Conservation (phyloP, 2,113 vertebrate species). For the Penelope pileata region DNA sequence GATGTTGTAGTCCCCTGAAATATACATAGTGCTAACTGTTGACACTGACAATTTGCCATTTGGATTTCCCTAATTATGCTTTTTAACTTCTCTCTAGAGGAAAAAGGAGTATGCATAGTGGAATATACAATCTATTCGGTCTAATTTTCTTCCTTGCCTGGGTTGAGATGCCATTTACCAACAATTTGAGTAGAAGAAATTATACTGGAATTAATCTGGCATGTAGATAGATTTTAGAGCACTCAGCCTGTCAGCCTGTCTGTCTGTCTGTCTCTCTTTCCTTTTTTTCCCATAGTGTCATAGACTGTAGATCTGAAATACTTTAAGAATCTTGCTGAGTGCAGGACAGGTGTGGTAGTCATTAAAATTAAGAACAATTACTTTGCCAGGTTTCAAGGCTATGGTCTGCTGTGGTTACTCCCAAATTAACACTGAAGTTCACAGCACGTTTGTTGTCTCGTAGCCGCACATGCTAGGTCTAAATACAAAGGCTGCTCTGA, state of each 20-base stretch:
- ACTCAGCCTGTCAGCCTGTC: neutral
- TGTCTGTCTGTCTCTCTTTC: neutral
- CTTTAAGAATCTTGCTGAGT: neutral
- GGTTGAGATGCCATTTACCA: neutral
- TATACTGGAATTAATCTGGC: neutral
- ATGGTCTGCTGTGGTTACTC: neutral
- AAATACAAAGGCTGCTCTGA: neutral
- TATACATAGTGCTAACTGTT: rapidly evolving
- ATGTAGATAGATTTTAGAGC: neutral
- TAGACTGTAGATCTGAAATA: neutral
- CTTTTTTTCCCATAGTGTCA: neutral
- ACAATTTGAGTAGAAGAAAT: neutral
- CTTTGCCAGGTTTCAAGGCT: neutral
- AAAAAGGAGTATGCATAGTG: neutral
- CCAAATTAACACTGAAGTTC: neutral
- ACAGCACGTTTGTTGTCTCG: neutral
- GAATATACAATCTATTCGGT: neutral
- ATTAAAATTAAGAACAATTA: neutral
- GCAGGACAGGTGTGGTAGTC: too few relatives aligned
- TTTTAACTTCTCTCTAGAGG: neutral
- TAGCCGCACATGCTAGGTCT: neutral
- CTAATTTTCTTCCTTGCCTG: neutral
- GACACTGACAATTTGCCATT: neutral
- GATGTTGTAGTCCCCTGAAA: neutral
- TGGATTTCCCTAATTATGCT: neutral